Evolutionary conservation across 1,140 invertebrate species (phyloP).

Genomic region (Nasonia longicornis): DNA sequence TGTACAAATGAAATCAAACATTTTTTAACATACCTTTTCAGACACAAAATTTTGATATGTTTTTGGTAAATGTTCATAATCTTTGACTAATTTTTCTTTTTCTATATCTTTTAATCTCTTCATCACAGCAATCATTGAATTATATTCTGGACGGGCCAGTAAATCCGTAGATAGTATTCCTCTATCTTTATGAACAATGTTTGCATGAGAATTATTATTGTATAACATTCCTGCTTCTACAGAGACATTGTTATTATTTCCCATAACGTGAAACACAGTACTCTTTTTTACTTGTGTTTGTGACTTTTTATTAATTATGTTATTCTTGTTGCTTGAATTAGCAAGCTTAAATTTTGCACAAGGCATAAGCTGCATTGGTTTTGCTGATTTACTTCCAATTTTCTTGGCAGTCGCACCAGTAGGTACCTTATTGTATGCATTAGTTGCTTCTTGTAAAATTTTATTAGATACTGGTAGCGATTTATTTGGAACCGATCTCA

Average conservation of each 20-base stretch:
- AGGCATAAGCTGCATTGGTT: slow-evolving; percentile 40
- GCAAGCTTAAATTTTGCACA: slow-evolving; percentile 38
- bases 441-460: slow-evolving; percentile 30
- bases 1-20: slow-evolving; percentile 22
- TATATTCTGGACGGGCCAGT: slow-evolving; percentile 58
- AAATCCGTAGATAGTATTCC: slow-evolving; percentile 23
- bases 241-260: slow-evolving; percentile 35
- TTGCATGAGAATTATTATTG: not conserved
- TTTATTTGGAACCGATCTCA: slow-evolving; percentile 2
- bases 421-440: not conserved
- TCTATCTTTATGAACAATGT: slow-evolving; percentile 10
- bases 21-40: slow-evolving; percentile 56
- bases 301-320: not conserved
- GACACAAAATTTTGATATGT: slow-evolving; percentile 53
- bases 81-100: slow-evolving; percentile 52
- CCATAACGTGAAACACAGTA: slow-evolving; percentile 33
- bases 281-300: slow-evolving; percentile 42
- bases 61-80: slow-evolving; percentile 54
- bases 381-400: not conserved
- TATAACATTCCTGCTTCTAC: slow-evolving; percentile 30
- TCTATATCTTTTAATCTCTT: slow-evolving; percentile 56
- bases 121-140: slow-evolving; percentile 60
- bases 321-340: slow-evolving; percentile 23
- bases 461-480: not conserved
- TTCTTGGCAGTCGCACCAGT: not conserved